Percentiles rank a stretch among this genome's conserved stretches.
Conservation (phyloP, 2,797 vertebrate genomes). For the Pseudopleuronectes americanus region DNA sequence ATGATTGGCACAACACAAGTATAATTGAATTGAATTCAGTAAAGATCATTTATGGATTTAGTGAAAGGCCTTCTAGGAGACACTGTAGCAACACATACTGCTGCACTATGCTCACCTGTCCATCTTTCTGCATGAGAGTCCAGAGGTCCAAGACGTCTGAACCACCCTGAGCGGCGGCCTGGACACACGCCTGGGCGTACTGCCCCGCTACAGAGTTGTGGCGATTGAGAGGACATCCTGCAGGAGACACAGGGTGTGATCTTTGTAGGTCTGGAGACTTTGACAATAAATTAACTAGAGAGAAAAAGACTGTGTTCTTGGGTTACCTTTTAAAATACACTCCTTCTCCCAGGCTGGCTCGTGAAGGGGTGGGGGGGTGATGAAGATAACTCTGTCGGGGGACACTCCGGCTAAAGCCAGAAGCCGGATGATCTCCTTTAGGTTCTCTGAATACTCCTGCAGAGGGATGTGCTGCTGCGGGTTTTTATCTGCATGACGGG, state of each 20-base stretch:
- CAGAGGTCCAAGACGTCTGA: constrained; percentile 90
- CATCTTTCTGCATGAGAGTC: constrained; percentile 92
- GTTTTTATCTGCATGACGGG: constrained; percentile 85
- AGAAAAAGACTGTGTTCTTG: neutral
- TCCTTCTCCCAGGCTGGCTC: constrained; percentile 91
- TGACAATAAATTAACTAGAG: neutral
- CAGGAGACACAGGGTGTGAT: neutral
- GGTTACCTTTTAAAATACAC: constrained; percentile 88
- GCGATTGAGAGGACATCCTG: constrained; percentile 89
- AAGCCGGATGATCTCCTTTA: constrained; percentile 86
- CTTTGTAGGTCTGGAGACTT: neutral
- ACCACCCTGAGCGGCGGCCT: constrained; percentile 85
- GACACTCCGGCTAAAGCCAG: constrained; percentile 84
- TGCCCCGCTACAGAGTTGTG: constrained; percentile 84
- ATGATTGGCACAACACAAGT: too few species aligned
- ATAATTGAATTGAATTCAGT: too few species aligned
- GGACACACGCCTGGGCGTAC: constrained; percentile 89
- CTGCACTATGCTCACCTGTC: constrained; percentile 78
- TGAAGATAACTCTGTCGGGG: constrained; percentile 86
- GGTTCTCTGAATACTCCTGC: constrained; percentile 88
- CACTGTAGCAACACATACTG: neutral
- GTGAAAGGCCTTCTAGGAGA: neutral
- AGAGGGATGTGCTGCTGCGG: constrained; percentile 91
- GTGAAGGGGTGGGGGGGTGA: constrained; percentile 90
- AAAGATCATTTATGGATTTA: too few species aligned